Evolutionary conservation across 2,888 invertebrate genomes (phyloP), one percentile per base, ranked within the genome.

Genomic region (Nasonovia ribisnigri): DNA sequence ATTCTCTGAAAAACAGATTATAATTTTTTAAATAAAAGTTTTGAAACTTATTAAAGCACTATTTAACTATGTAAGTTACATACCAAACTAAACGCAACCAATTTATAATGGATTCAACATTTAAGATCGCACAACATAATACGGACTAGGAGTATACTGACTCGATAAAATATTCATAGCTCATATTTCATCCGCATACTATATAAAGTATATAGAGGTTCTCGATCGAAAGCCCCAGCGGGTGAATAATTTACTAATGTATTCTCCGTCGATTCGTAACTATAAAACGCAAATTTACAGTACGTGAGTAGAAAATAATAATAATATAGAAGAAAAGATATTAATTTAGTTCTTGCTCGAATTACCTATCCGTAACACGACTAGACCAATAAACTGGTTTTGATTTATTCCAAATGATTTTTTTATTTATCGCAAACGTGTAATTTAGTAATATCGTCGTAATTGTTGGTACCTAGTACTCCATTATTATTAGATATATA

Each of bases 341-440:
- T 86, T 86, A 86, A 48, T 86, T 48, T 86, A 16, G 29, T 29
- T 86, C 29, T 86, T 86, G 46, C 29, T 46, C 46, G 6, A 8
- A 90, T 67, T 90, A 60, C 46, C 1, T 42, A 46, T 90, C 46
- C 8, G 20, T 43, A 29, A 60, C 20, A 89, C 57, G 36, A 42
- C 54, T 91, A 51, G 57, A 86, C 24, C 36, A 36, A 87, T 26
- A 36, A 87, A 92, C 92, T 67, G 87, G 92, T 92, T 92, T 67
- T 67, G 92, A 92, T 92, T 67, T 88, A 88, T 92, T 87, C 42
- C 60, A 29, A 88, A 92, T 88, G 42, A 88, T 88, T 92, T 87
- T 87, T 88, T 48, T 48, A 92, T 92, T 87, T 13, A 29, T 88
- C 87, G 48, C 87, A 67, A 88, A 92, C 92, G 29, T 87, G 29